These are phyloP conservation scores for Macrosoma leucophasiata DNA, from an alignment of 2,888 invertebrate species.

Conservation along the genomic window DNA sequence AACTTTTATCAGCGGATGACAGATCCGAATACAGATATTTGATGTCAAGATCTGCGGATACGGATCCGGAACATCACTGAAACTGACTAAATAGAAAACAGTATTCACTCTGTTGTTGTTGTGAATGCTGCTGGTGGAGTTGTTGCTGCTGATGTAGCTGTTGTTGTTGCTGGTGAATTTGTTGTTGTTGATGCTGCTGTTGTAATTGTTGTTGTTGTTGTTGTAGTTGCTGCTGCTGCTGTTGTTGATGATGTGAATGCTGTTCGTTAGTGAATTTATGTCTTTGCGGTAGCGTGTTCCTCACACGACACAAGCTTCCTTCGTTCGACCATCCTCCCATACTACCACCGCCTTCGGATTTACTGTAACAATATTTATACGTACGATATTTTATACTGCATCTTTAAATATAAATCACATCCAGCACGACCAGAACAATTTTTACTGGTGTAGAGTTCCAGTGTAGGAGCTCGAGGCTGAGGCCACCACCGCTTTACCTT, in stretches of 20 bases:
- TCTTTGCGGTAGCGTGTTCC: conserved; percentile 58
- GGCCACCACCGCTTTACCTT: too few relatives aligned
- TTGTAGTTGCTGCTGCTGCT: conserved; percentile 37
- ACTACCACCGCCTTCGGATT: conserved; percentile 65
- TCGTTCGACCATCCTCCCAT: conserved; percentile 66
- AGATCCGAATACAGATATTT: too few relatives aligned
- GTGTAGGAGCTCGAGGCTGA: too few relatives aligned
- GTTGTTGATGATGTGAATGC: conserved; percentile 46
- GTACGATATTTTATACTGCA: too few relatives aligned
- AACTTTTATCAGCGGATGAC: too few relatives aligned
- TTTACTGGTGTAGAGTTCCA: too few relatives aligned
- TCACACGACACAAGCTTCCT: conserved; percentile 62
- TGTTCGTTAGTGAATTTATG: conserved; percentile 68
- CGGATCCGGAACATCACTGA: too few relatives aligned
- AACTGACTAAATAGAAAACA: background rate
- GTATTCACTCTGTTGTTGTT: conserved; percentile 25
- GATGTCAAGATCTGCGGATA: too few relatives aligned
- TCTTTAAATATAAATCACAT: too few relatives aligned
- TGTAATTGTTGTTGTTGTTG: conserved; percentile 33
- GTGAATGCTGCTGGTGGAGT: conserved; percentile 24
- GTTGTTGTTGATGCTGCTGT: conserved; percentile 27
- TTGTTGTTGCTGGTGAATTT: conserved; percentile 27
- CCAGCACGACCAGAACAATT: too few relatives aligned
- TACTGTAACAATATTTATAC: conserved; percentile 38
- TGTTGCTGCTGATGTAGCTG: conserved; percentile 27